Evolutionary conservation across 2,113 vertebrate species (phyloP), one percentile per base, ranked within the genome.

Genomic region (Podilymbus podiceps): DNA sequence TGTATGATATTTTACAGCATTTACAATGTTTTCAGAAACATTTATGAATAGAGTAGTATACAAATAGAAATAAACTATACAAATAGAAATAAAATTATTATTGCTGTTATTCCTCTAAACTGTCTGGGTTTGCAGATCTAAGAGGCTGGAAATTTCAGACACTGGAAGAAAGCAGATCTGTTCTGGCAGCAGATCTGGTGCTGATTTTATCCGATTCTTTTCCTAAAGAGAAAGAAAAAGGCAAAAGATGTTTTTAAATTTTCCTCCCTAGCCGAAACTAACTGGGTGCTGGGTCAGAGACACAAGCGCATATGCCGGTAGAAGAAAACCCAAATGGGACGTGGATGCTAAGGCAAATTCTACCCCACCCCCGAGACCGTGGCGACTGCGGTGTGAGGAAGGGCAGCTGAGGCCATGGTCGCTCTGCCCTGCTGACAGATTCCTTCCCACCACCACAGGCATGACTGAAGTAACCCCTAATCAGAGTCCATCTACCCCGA

Each of bases 311-410:
- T 44, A 6, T 10, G 8, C 5, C 31, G 8, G 11, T 2, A 40
- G 69, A 90, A 35, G 11, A 80, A 84, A 89, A 69, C 6, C 38
- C 55, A 14, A 67, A 21, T 23, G 31, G 15, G 31, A 38, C 62
- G 42, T 31, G 22, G 19, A 46, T 66, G 31, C 46, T 55, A 35
- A 81, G 16, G 49, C 31, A 55, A 78, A 52, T 14, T 18, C 50
- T 85, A 23, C 24, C 31, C 11, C 23, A 62, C 3, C 46, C 73
- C 28, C 67, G n/a, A 69, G 35, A 19, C 38, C 52, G 21, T 46
- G 62, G 14, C 0, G 2, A 12, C 53, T 1, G 2, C 0, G 0
- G 11, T 0, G 3, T 66, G 49, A 52, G 15, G 35, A 86, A 35
- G 27, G 44, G 23, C 49, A 64, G 27, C 27, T 75, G 28, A 58